phyloP scores from a whole-genome alignment of 2,797 vertebrate species.

The Pteropus rufus region DNA sequence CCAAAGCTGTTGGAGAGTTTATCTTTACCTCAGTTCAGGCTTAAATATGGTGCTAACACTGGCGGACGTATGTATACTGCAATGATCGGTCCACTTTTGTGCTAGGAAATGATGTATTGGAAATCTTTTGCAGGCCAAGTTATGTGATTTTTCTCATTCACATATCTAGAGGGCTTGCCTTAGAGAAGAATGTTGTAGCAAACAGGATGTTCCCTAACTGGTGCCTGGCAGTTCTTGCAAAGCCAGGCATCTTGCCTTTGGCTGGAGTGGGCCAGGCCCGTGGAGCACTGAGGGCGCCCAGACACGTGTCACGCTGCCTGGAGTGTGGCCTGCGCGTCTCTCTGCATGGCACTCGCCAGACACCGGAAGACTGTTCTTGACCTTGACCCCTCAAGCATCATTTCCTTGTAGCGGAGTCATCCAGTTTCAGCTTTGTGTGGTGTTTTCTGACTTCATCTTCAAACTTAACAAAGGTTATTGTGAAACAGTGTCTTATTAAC shows the following conservation, averaged over 20 bases:
- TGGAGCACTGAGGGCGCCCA: neutral
- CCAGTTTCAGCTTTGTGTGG: neutral
- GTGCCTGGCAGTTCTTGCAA: neutral
- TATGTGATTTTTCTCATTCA: neutral
- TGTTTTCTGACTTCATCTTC: slow-evolving; percentile 4
- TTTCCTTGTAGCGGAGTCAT: neutral
- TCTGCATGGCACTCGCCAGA: neutral
- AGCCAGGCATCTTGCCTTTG: neutral
- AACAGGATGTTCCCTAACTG: neutral
- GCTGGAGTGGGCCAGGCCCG: neutral
- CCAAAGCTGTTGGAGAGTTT: neutral
- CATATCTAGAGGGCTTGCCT: neutral
- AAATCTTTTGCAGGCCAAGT: neutral
- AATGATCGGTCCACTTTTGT: neutral
- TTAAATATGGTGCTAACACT: slow-evolving; percentile 48
- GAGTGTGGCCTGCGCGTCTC: neutral
- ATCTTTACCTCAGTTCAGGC: neutral
- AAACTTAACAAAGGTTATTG: neutral
- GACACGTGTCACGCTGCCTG: rapidly evolving
- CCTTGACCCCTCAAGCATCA: neutral
- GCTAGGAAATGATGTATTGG: neutral
- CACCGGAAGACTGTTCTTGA: neutral
- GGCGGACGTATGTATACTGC: neutral
- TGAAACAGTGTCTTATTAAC: neutral
- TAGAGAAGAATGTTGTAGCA: neutral